These are phyloP conservation scores for Pteropus rufus DNA, from an alignment of 2,797 vertebrate genomes.

Conservation along the genomic window DNA sequence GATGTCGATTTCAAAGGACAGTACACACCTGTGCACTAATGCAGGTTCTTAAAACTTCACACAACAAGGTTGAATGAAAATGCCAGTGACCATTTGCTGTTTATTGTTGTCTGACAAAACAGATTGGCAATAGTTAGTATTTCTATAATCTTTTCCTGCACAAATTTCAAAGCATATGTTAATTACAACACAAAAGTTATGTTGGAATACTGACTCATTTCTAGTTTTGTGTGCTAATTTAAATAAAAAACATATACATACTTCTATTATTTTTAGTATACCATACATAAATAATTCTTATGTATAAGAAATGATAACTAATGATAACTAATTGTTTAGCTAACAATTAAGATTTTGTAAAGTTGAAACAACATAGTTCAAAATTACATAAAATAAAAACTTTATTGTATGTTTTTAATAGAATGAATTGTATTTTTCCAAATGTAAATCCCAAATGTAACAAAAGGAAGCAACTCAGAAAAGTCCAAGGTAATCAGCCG, in stretches of 20 bases:
- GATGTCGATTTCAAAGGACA: constrained; percentile 6
- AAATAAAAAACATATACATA: neutral
- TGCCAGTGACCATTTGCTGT: neutral
- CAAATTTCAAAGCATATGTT: constrained; percentile 30
- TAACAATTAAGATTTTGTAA: neutral
- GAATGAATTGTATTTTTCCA: neutral
- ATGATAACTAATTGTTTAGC: neutral
- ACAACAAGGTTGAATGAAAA: neutral
- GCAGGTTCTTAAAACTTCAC: neutral
- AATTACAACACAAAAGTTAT: neutral
- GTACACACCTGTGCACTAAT: neutral
- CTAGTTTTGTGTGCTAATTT: neutral
- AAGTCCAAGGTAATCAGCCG: neutral
- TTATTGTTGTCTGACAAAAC: constrained; percentile 28
- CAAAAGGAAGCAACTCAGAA: neutral
- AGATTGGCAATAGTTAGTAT: neutral
- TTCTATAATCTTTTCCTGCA: neutral
- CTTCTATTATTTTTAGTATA: neutral
- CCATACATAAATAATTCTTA: neutral
- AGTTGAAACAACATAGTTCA: neutral
- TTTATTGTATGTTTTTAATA: neutral
- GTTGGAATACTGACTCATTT: neutral
- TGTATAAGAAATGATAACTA: neutral
- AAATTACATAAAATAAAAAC: constrained; percentile 19
- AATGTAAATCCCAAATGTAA: neutral